Conservation (phyloP, 2,797 vertebrate genomes). For the Mareca penelope region DNA sequence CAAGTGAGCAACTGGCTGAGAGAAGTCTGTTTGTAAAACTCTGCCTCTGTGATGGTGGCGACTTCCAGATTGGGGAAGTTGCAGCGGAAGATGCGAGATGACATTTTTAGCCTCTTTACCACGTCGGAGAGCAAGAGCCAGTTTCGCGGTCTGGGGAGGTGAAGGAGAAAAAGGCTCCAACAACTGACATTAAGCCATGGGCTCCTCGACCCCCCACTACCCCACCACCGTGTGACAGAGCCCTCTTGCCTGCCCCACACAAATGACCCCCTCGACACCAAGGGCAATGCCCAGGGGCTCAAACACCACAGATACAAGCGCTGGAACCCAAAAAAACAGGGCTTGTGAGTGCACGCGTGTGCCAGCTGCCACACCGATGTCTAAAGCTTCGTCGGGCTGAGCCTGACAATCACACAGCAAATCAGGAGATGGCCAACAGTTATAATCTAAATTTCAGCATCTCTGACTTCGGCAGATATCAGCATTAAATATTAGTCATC, state of each 20-base stretch:
- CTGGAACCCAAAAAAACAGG: not conserved
- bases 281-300: not conserved
- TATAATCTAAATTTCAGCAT: not conserved
- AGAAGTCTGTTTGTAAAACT: constrained; percentile 91
- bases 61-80: constrained; percentile 90
- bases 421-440: not conserved
- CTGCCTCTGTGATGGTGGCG: constrained; percentile 86
- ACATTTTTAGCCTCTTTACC: constrained; percentile 89
- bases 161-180: not conserved
- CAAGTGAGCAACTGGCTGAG: constrained; percentile 91
- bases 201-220: not conserved
- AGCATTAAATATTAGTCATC: not conserved
- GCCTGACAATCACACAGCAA: not conserved
- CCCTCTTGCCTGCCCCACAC: rapidly evolving
- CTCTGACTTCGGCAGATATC: not conserved
- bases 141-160: constrained; percentile 84
- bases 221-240: rapidly evolving
- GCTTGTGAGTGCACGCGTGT: rapidly evolving
- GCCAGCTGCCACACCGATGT: not conserved
- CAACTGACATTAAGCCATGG: not conserved
- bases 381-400: not conserved
- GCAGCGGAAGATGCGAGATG: constrained; percentile 87
- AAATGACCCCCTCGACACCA: not conserved
- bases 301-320: rapidly evolving
- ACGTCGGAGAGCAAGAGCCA: constrained; percentile 92